Base-by-base conservation (phyloP, 2,797 vertebrate species). In the Phyllotis vaccarum region DNA sequence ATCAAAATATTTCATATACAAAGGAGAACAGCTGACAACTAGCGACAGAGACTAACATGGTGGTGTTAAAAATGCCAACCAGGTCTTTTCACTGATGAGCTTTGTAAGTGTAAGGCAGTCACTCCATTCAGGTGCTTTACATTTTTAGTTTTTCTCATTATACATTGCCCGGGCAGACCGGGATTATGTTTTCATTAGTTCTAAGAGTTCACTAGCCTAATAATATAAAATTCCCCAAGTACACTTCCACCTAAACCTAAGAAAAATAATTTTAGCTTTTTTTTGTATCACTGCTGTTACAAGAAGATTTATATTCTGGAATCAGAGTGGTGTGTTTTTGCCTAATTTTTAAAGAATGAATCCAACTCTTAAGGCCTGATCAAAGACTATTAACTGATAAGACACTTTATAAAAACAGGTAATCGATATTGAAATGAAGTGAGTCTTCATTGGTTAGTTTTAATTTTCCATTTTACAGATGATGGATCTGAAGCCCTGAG, bases 401-500 rank as follows among this genome's bases (percentile, higher is more conserved):
- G 37, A 70, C 78, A 40, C 31, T 54, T 86, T 49, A 11, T 60
- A 58, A 49, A 91, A 40, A 43, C 3, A 56, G 64, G 49, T 43
- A 62, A 76, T 37, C 54, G 0, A 29, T 46, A 58, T 16, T 90
- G 43, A 82, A 72, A 89, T 60, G 70, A 93, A 91, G 7, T 74
- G 43, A 72, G 60, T 91, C 87, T 93, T 52, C 34, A 46, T 34
- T 3, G 5, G 70, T 13, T 62, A 81, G 66, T 46, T 62, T 19
- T 75, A 40, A 83, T 79, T 94, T 94, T 94, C 72, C 43, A 70
- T 56, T 80, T 96, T 92, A 68, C 43, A 24, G 56, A 90, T 40
- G 82, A 80, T 7, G 14, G 14, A 52, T 17, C 13, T 66, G 86
- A 89, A 89, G 54, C 24, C 27, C 80, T 40, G 74, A 91, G 89